Evolutionary conservation across 2,797 vertebrate genomes (phyloP), one percentile per base, ranked within the genome.

Genomic region (Halcyon leucocephala): DNA sequence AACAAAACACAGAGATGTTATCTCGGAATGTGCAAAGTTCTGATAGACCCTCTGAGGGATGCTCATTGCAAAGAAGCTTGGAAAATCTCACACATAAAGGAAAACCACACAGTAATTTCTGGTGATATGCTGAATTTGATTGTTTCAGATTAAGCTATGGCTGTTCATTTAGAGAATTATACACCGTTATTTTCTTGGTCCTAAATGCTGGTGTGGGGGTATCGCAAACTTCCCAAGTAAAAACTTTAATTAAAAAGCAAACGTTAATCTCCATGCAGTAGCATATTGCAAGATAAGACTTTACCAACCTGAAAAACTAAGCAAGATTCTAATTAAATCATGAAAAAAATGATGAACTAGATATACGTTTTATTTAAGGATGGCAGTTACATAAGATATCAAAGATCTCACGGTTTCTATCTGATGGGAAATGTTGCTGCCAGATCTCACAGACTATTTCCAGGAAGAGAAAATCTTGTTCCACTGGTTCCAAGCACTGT

Each of bases 321-420:
- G 91, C 64, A 93, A 17, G 51, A 89, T 92, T 95, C 90, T 96
- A 97, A 97, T 97, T 96, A 96, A 96, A 96, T 92, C 86, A 58
- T 82, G 29, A 5, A 0, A 20, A 72, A 91, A 71, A 84, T 17
- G 0, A 93, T 93, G 89, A 88, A 89, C 89, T 82, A 86, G 94
- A 92, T 91, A 89, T 83, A 93, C 0, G 0, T 94, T 95, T 95
- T 96, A 96, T 94, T 95, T 96, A 95, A 95, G 83, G 95, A 83
- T 89, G 71, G 33, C 49, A 74, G 92, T 96, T 96, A 95, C 48
- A 72, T 96, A 96, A 95, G 90, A 61, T 90, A 93, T 42, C 90
- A 85, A 69, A 91, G 88, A 95, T 93, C 81, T 95, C 72, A 41
- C 2, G 5, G 81, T 92, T 95, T 83, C 87, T 93, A 24, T 94